Evolutionary conservation across 2,797 vertebrate species (phyloP).

Genomic region (Cossypha dichroa): DNA sequence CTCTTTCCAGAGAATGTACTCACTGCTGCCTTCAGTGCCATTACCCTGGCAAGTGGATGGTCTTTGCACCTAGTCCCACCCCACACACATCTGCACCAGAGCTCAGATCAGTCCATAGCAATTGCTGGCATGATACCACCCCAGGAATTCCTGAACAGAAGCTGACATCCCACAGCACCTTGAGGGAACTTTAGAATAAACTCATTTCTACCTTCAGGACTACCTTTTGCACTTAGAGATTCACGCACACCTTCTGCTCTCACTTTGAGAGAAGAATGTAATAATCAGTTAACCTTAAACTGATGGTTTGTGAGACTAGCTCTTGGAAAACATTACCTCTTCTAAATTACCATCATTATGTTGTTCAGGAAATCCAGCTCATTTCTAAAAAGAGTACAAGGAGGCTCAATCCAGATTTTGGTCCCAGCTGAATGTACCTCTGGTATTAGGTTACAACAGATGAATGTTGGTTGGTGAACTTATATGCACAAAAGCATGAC

Average conservation of each 20-base stretch:
- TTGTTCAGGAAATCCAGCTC: not conserved
- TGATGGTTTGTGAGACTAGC: not conserved
- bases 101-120: not conserved
- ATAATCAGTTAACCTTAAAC: not conserved
- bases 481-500: rapidly evolving
- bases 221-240: not conserved
- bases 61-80: not conserved
- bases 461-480: rapidly evolving
- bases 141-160: not conserved
- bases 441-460: too few relatives aligned
- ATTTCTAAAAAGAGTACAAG: not conserved
- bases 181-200: not conserved
- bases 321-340: not conserved
- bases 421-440: rapidly evolving
- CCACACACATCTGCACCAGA: rapidly evolving
- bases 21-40: not conserved
- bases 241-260: not conserved
- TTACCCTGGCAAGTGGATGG: not conserved
- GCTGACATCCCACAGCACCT: not conserved
- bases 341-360: not conserved
- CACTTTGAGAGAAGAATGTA: not conserved
- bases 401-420: not conserved
- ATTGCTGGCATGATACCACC: rapidly evolving
- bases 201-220: not conserved
- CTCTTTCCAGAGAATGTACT: not conserved